These are phyloP conservation scores for Gymnoscopelus braueri DNA, from an alignment of 2,797 vertebrate species.

Conservation along the genomic window DNA sequence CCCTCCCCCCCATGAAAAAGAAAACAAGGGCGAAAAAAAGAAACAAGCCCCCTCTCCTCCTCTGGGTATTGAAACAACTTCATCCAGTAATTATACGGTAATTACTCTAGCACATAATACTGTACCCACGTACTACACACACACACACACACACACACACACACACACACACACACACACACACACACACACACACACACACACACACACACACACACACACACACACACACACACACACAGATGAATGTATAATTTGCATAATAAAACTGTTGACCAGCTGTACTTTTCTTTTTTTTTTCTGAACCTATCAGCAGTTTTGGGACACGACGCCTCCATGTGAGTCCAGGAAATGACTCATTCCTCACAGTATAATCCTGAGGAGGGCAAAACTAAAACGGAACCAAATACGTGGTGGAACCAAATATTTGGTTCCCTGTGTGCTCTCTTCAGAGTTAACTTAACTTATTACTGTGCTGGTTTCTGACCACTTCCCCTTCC, in stretches of 20 bases:
- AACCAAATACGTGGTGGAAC: no score
- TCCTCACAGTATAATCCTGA: no score
- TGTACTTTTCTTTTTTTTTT: slow-evolving; percentile 50
- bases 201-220: slow-evolving; percentile 31
- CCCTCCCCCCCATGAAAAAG: slow-evolving; percentile 34
- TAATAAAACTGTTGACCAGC: slow-evolving; percentile 63
- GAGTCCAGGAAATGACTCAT: neutral
- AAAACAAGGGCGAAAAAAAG: no score
- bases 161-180: slow-evolving; percentile 39
- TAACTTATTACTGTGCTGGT: no score
- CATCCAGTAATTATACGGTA: no score
- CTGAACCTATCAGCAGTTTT: slow-evolving; percentile 45
- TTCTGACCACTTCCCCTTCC: no score
- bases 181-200: slow-evolving; percentile 54
- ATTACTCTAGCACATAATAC: neutral
- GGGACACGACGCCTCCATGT: slow-evolving; percentile 43
- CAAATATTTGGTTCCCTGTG: no score
- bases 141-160: slow-evolving; percentile 28
- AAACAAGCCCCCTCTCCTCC: no score
- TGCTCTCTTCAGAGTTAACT: no score
- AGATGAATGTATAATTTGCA: slow-evolving; percentile 80
- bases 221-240: slow-evolving; percentile 53
- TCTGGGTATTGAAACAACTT: no score
- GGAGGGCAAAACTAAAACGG: no score
- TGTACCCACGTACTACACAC: neutral